A percentile compares a stretch with the other conserved stretches of the same genome.
These are phyloP conservation scores for Drosophila maculinotata DNA, from an alignment of 2,888 invertebrate species.

Conservation along the genomic window DNA sequence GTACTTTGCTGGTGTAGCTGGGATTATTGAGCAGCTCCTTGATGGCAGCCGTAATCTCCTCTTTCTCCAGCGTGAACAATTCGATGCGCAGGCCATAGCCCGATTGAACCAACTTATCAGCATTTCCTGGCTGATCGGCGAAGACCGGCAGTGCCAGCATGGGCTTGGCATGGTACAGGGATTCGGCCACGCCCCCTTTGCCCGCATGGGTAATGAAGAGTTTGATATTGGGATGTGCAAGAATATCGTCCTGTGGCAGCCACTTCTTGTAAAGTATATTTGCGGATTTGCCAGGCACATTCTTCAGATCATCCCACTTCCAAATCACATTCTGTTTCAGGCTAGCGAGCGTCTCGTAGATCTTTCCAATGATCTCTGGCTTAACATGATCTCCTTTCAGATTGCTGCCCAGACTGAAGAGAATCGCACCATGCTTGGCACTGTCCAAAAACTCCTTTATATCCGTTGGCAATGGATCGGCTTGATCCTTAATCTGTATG, in stretches of 20 bases:
- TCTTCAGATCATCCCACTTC: conserved; percentile 88
- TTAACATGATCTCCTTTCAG: conserved; percentile 85
- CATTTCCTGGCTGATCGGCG: conserved; percentile 82
- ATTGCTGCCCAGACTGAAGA: conserved; percentile 85
- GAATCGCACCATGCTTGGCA: conserved; percentile 85
- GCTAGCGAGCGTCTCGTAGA: conserved; percentile 87
- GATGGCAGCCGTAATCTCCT: conserved; percentile 57
- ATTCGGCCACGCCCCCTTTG: conserved; percentile 88
- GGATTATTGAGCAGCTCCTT: conserved; percentile 76
- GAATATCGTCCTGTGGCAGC: conserved; percentile 89
- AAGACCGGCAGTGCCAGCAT: conserved; percentile 83
- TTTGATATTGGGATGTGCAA: conserved; percentile 87
- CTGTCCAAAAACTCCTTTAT: conserved; percentile 82
- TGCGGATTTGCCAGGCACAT: conserved; percentile 83
- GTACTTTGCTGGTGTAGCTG: conserved; percentile 77
- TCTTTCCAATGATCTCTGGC: conserved; percentile 85
- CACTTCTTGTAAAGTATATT: conserved; percentile 87
- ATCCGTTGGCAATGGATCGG: conserved; percentile 82
- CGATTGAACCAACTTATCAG: conserved; percentile 61
- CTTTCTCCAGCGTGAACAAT: conserved; percentile 53
- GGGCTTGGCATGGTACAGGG: conserved; percentile 87
- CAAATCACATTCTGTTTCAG: conserved; percentile 88
- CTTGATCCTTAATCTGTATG: conserved; percentile 82
- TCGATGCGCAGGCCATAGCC: conserved; percentile 78
- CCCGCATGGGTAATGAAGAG: conserved; percentile 89